Evolutionary conservation across 2,797 vertebrate genomes (phyloP).

Genomic region (Hybognathus amarus): DNA sequence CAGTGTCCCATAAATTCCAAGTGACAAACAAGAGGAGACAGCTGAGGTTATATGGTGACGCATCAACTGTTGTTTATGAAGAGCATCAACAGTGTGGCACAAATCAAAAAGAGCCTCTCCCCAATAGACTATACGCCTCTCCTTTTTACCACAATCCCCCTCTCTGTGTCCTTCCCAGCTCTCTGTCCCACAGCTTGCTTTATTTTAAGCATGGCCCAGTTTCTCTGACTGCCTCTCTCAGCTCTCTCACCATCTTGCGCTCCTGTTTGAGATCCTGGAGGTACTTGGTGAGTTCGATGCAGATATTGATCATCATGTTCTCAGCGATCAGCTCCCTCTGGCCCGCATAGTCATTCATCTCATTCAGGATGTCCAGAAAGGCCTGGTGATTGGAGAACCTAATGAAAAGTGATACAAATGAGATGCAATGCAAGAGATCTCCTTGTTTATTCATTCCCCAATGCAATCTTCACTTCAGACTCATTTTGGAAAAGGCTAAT

Average conservation of each 20-base stretch:
- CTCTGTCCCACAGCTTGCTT: slow-evolving; percentile 13
- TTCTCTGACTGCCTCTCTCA: slow-evolving; percentile 13
- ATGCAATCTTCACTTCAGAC: neutral
- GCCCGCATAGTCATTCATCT: slow-evolving; percentile 89
- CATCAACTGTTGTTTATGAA: slow-evolving; percentile 18
- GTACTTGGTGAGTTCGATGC: slow-evolving; percentile 87
- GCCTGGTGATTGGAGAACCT: slow-evolving; percentile 88
- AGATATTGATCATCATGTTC: slow-evolving; percentile 87
- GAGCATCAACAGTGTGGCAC: slow-evolving; percentile 53
- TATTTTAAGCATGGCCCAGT: slow-evolving; percentile 55
- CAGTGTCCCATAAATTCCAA: neutral
- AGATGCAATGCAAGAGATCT: neutral
- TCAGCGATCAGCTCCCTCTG: slow-evolving; percentile 90
- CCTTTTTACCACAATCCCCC: slow-evolving; percentile 9
- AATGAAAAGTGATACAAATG: slow-evolving; percentile 3
- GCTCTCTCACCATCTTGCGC: slow-evolving; percentile 82
- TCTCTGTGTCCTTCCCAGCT: neutral
- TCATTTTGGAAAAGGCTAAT: neutral
- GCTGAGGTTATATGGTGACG: neutral
- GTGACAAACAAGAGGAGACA: slow-evolving; percentile 30
- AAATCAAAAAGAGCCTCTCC: slow-evolving; percentile 44
- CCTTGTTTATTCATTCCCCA: neutral
- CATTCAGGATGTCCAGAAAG: slow-evolving; percentile 86
- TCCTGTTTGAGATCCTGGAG: slow-evolving; percentile 90
- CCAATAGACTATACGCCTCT: slow-evolving; percentile 46